These are phyloP conservation scores for Falco cherrug DNA, from an alignment of 2,797 vertebrate species.

Conservation along the genomic window DNA sequence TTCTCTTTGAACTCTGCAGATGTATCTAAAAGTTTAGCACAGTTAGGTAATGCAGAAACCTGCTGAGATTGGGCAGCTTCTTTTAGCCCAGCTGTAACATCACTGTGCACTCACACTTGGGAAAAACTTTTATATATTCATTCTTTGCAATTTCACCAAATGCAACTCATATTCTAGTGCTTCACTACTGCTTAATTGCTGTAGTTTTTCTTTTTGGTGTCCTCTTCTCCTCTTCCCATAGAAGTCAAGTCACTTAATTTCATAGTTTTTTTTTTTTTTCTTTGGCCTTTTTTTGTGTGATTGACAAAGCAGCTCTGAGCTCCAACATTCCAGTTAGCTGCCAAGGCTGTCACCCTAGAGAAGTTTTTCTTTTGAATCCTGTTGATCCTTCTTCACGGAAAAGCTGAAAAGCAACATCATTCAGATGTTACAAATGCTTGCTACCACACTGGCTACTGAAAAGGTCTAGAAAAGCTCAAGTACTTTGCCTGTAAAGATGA, in stretches of 20 bases:
- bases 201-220: background rate
- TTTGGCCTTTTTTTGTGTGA: background rate
- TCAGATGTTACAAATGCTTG: slow-evolving; percentile 2
- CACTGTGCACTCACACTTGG: background rate
- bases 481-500: background rate
- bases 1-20: background rate
- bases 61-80: background rate
- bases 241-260: background rate
- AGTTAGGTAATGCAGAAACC: background rate
- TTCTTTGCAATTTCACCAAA: background rate
- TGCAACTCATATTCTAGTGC: background rate
- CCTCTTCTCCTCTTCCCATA: background rate
- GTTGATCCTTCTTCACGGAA: background rate
- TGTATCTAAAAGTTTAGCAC: background rate
- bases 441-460: background rate
- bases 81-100: background rate
- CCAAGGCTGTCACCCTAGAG: slow-evolving; percentile 43
- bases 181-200: background rate
- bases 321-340: slow-evolving; percentile 33
- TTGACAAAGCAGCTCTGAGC: slow-evolving; percentile 41
- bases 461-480: background rate
- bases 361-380: slow-evolving; percentile 36
- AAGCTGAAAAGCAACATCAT: slow-evolving; percentile 32
- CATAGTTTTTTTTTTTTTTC: background rate
- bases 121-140: background rate